A percentile compares a stretch with the other conserved stretches of the same genome.
Conservation (phyloP, 2,113 vertebrate genomes). For the Anhinga anhinga region DNA sequence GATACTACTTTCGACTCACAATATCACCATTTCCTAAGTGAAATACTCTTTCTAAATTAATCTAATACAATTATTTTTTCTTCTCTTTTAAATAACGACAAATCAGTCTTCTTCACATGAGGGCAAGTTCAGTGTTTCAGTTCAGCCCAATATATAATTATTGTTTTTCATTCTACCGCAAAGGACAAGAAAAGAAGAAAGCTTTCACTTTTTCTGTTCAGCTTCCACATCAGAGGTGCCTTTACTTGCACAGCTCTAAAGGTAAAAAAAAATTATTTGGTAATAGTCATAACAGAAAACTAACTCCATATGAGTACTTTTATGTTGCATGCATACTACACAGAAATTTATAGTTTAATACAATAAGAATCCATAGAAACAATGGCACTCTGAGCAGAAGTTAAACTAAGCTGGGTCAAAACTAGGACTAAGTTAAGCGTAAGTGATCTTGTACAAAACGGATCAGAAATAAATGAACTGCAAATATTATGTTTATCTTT, state of each 20-base stretch:
- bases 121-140: not conserved
- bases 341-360: not conserved
- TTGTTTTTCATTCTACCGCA: not conserved
- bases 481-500: not conserved
- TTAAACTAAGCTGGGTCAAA: not conserved
- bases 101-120: not conserved
- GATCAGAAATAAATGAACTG: not conserved
- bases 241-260: not conserved
- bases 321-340: not conserved
- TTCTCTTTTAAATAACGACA: slow-evolving; percentile 7
- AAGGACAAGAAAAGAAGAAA: not conserved
- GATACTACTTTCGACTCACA: not conserved
- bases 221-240: not conserved
- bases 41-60: not conserved
- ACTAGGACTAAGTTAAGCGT: not conserved
- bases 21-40: not conserved
- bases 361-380: not conserved
- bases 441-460: not conserved
- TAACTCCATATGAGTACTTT: not conserved
- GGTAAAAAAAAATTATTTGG: not conserved
- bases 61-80: not conserved
- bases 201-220: not conserved
- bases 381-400: not conserved
- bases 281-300: not conserved
- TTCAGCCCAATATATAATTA: not conserved